Percentiles rank a stretch among this genome's conserved stretches.
Evolutionary conservation across 1,140 invertebrate species (phyloP).

Genomic region (Danaus melanippus): DNA sequence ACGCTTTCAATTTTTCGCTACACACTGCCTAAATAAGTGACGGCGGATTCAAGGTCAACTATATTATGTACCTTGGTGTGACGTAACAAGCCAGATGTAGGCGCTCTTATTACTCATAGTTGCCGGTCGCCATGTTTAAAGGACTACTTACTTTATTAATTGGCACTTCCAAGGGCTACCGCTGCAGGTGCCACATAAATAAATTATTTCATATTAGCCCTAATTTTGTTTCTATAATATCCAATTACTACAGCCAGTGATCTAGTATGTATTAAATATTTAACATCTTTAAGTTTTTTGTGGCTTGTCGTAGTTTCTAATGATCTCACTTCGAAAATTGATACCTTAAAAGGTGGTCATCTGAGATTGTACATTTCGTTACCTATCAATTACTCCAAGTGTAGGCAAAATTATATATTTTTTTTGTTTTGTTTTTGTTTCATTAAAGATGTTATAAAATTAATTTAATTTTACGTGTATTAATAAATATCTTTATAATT

Average conservation of each 20-base stretch:
- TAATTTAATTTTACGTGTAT: no score
- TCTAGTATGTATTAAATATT: no score
- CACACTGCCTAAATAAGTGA: constrained; percentile 24
- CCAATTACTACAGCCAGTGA: no score
- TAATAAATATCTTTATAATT: no score
- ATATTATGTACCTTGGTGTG: constrained; percentile 57
- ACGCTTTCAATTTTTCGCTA: no score
- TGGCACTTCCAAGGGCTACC: constrained; percentile 2
- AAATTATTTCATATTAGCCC: no score
- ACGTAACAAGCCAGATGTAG: constrained; percentile 49
- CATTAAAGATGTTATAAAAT: no score
- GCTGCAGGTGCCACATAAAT: no score
- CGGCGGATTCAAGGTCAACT: constrained; percentile 48
- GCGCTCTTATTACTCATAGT: constrained; percentile 30
- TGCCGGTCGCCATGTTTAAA: constrained; percentile 11
- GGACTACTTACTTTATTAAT: constrained; percentile 8
- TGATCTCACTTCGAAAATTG: constrained; percentile 10
- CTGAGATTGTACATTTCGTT: constrained; percentile 2
- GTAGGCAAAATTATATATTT: no score
- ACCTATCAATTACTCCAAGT: no score
- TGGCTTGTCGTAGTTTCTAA: background rate
- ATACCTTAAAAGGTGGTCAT: constrained; percentile 5
- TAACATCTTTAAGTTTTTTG: background rate
- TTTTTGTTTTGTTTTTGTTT: no score
- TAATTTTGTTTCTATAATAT: no score